Conservation (phyloP, 2,797 vertebrate species). For the Masticophis lateralis region DNA sequence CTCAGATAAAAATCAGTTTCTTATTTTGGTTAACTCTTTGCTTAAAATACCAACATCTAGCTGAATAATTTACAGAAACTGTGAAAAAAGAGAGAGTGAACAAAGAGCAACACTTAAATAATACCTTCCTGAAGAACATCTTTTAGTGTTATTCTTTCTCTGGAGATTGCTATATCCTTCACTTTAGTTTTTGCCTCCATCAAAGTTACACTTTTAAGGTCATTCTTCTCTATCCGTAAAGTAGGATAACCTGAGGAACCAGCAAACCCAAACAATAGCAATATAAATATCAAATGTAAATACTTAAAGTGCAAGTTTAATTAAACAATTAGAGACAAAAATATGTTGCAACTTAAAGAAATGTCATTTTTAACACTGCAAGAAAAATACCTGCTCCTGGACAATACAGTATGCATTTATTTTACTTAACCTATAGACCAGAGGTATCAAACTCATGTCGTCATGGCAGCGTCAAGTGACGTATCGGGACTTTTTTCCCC, state of each 20-base stretch:
- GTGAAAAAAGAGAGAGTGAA: fast-evolving
- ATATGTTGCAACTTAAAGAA: not conserved
- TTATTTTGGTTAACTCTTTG: not conserved
- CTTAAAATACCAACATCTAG: fast-evolving
- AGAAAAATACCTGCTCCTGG: not conserved
- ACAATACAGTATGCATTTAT: not conserved
- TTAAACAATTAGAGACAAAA: not conserved
- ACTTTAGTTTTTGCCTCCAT: conserved; percentile 96
- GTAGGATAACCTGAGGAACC: conserved; percentile 92
- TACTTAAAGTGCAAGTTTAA: conserved; percentile 53
- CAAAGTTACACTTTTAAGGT: conserved; percentile 93
- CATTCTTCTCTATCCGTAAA: conserved; percentile 97
- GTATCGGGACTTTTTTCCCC: too few relatives aligned
- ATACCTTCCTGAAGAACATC: conserved; percentile 98
- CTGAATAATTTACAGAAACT: not conserved
- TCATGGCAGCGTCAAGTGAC: too few relatives aligned
- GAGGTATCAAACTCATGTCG: too few relatives aligned
- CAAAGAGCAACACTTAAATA: not conserved
- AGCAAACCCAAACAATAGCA: conserved; percentile 75
- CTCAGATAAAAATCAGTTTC: not conserved
- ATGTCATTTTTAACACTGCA: not conserved
- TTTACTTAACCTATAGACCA: not conserved
- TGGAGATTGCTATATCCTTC: conserved; percentile 96
- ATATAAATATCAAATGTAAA: conserved; percentile 79
- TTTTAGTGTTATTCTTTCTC: conserved; percentile 91